Evolutionary conservation across 2,797 vertebrate species (phyloP).

Genomic region (Spheniscus humboldti): DNA sequence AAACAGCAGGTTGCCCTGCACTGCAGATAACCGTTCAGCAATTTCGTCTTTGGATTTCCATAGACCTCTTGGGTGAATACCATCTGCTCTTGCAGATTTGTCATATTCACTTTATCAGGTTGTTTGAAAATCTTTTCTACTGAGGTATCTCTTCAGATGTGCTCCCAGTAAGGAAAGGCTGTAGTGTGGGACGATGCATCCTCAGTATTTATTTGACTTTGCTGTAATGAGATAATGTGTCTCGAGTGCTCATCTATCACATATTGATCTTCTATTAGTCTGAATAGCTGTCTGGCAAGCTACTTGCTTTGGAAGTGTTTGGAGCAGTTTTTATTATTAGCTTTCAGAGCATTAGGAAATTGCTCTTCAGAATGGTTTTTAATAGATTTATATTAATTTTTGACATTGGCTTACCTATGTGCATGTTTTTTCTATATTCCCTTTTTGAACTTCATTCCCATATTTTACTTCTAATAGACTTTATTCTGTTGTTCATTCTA

Average conservation of each 20-base stretch:
- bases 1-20: background rate
- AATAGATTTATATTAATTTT: background rate
- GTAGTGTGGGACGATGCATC: background rate
- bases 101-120: background rate
- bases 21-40: background rate
- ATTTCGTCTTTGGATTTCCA: slow-evolving; percentile 13
- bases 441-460: background rate
- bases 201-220: background rate
- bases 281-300: background rate
- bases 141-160: background rate
- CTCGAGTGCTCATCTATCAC: background rate
- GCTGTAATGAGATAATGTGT: background rate
- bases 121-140: slow-evolving; percentile 33
- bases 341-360: background rate
- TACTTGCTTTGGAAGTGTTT: background rate
- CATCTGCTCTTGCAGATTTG: background rate
- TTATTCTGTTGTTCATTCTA: background rate
- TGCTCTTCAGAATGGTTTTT: background rate
- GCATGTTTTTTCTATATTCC: background rate
- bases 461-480: background rate
- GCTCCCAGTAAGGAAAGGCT: background rate
- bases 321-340: background rate
- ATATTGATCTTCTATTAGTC: background rate
- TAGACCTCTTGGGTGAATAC: background rate
- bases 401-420: background rate